phyloP scores from a whole-genome alignment of 1,140 invertebrate genomes.

The Diorhabda sublineata region DNA sequence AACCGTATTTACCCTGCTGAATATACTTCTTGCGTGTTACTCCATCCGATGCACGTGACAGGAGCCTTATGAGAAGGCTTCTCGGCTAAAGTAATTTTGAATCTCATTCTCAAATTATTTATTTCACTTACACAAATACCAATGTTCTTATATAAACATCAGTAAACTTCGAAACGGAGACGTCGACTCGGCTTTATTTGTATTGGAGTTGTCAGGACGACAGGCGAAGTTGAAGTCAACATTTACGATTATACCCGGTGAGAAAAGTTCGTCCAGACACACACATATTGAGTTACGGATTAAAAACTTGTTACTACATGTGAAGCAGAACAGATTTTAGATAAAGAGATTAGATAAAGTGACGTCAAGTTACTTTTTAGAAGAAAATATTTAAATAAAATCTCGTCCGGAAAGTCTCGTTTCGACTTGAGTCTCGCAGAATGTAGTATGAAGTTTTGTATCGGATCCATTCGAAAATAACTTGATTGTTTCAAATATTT shows the following conservation, averaged over 20 bases:
- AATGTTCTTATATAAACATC: neutral
- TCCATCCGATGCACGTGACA: constrained; percentile 80
- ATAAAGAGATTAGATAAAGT: too few relatives aligned
- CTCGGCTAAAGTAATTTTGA: constrained; percentile 18
- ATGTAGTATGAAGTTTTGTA: too few relatives aligned
- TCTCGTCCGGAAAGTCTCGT: too few relatives aligned
- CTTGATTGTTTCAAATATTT: too few relatives aligned
- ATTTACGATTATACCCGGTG: neutral
- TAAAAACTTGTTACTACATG: too few relatives aligned
- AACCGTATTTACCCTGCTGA: constrained; percentile 69
- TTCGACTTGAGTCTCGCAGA: too few relatives aligned
- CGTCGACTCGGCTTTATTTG: constrained; percentile 19
- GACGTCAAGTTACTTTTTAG: too few relatives aligned
- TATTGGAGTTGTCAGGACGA: constrained; percentile 19
- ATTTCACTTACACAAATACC: neutral
- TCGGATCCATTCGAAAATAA: too few relatives aligned
- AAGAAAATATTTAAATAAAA: too few relatives aligned
- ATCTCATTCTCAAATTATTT: constrained; percentile 12
- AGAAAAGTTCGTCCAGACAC: too few relatives aligned
- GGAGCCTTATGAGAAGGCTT: constrained; percentile 16
- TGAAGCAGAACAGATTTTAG: too few relatives aligned
- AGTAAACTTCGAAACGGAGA: neutral
- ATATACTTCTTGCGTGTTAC: constrained; percentile 85
- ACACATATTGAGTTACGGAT: too few relatives aligned
- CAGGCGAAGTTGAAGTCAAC: neutral